Conservation (phyloP, 1,140 invertebrate genomes). For the Penaeus chinensis region DNA sequence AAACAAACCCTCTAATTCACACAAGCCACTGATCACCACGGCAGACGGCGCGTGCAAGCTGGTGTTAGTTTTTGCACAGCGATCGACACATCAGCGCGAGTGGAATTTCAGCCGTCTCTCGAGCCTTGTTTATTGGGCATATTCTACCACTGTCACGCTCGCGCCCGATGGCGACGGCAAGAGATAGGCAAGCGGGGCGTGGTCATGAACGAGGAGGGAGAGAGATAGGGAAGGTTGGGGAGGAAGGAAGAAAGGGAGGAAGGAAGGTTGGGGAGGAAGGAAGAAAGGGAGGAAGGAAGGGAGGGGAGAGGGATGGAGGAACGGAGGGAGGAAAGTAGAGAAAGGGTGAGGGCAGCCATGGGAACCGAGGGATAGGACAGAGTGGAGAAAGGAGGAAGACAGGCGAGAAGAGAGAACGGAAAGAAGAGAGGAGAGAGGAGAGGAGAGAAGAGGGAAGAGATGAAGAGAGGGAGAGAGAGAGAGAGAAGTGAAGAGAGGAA, state of each 20-base stretch:
- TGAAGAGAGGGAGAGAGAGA: not conserved
- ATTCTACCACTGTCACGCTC: not conserved
- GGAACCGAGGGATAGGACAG: not conserved
- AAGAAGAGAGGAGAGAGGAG: constrained; percentile 14
- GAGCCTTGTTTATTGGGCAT: not conserved
- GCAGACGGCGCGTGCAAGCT: too few relatives aligned
- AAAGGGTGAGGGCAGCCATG: constrained; percentile 1
- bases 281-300: too few relatives aligned
- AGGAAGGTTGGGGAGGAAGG: not conserved
- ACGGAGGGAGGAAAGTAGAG: not conserved
- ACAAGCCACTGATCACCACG: not conserved
- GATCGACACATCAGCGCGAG: too few relatives aligned
- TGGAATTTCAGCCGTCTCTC: not conserved
- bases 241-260: not conserved
- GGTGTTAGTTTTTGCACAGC: too few relatives aligned
- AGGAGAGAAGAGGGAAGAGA: not conserved
- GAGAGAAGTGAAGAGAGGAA: not conserved
- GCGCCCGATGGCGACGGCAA: not conserved
- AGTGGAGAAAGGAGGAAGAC: not conserved
- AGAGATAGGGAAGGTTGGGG: not conserved
- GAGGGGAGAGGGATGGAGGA: not conserved
- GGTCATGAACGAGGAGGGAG: not conserved
- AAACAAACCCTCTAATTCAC: not conserved
- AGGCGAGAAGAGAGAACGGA: not conserved
- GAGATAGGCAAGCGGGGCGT: not conserved